These are phyloP conservation scores for Cosmia trapezina DNA, from an alignment of 2,888 invertebrate genomes.

Conservation along the genomic window DNA sequence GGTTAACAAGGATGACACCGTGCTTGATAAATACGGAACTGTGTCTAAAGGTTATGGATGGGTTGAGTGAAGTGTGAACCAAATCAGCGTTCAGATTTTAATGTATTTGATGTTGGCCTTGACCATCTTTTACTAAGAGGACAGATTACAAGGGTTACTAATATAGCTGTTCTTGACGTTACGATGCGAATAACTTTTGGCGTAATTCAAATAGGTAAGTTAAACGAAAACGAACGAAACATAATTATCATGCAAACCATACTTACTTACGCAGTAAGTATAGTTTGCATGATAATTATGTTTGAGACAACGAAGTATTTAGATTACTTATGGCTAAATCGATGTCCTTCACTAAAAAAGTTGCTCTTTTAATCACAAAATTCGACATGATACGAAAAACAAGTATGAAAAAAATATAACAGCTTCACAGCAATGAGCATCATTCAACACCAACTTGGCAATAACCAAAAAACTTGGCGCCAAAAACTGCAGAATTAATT, in stretches of 20 bases:
- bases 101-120: not conserved
- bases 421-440: constrained; percentile 23
- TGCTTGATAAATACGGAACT: constrained; percentile 69
- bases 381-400: not conserved
- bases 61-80: constrained; percentile 43
- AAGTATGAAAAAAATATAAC: not conserved
- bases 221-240: too few species aligned
- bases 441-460: constrained; percentile 56
- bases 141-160: not conserved
- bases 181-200: too few species aligned
- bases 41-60: constrained; percentile 62
- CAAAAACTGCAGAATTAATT: constrained; percentile 76
- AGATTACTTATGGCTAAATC: too few species aligned
- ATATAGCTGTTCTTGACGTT: too few species aligned
- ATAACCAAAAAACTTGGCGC: constrained; percentile 56
- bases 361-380: too few species aligned
- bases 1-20: constrained; percentile 72
- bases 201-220: too few species aligned
- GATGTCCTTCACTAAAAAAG: too few species aligned
- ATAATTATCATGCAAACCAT: too few species aligned
- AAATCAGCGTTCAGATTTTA: constrained; percentile 27
- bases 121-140: not conserved
- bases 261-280: too few species aligned
- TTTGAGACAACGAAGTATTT: too few species aligned
- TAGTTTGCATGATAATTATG: too few species aligned